Base-by-base conservation (phyloP, 2,113 vertebrate genomes). In the Aptenodytes patagonicus region DNA sequence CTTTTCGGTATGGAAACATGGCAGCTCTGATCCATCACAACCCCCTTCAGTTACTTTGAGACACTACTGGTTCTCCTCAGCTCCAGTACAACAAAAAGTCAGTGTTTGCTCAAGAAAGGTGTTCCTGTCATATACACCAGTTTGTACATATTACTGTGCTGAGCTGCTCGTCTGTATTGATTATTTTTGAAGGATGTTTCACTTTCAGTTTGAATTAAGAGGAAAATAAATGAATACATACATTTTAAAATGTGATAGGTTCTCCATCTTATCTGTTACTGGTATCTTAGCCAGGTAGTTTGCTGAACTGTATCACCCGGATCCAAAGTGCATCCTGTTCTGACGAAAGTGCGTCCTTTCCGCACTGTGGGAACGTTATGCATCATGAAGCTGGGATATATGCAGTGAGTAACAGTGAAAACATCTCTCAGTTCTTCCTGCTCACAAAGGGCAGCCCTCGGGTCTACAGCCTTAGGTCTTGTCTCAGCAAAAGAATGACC, bases 301-400 rank as follows among this genome's bases (percentile, higher is more conserved):
- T 46, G 14, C 20, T 70, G 40, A 83, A 13, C 72, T 68, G 7
- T 47, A 19, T 58, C 7, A 14, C 51, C 77, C 5, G 2, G n/a
- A 55, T 81, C 51, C 46, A 31, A 32, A 66, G 55, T 22, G 17
- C 21, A 26, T 49, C 46, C 31, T 46, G 32, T 42, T 51, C 25
- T 83, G 61, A 36, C 2, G 0, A 8, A 69, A n/a, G 32, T 3
- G 3, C 5, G 1, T 58, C 31, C 6, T 44, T 71, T 68, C 57
- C 4, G 2, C 0, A 0, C n/a, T 62, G 9, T 57, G 31, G 21
- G 34, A 61, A 15, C 0, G 0, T 58, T 69, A 21, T 2, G 1
- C 13, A 1, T 34, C n/a, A 3, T 55, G 49, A 42, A 7, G 9
- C 31, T 54, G 49, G 34, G 26, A 15, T 16, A 6, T 26, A 21